Evolutionary conservation across 2,888 invertebrate species (phyloP), one percentile per base, ranked within the genome.

Genomic region (Caenorhabditis panamensis): DNA sequence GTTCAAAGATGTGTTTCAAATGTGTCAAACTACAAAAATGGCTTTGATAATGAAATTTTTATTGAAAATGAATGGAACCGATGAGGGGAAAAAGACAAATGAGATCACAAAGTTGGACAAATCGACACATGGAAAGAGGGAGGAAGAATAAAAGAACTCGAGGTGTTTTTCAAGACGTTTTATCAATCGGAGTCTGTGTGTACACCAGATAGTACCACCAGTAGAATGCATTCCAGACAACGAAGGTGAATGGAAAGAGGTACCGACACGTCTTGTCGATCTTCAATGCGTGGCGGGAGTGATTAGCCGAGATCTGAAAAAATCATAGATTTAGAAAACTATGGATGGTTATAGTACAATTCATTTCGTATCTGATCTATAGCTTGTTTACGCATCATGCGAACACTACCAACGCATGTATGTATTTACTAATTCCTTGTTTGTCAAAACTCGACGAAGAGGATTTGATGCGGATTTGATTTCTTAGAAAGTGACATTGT

Each of bases 261-360:
- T 86, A 80, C 16, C 88, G 85, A 36, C 86, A 88, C 11, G 82
- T 47, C 53, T 88, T 87, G 61, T 89, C 89, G 64, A 89, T 88
- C 20, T 83, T 80, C 11, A 88, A 69, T 0, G 88, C 88, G 6
- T 83, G 69, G 16, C 88, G 80, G 0, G 88, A 88, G 66, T 82
- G 82, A 58, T 79, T 76, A 0, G 81, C 69, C 1, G 87, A 83
- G 28, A 80, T 79, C 85, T 84, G 64, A 63, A 68, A 22, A 73
- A 31, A 28, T 36, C 36, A 36, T 36, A 8, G 36, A 8, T 36
- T 36, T 36, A 8, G 5, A 36, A 5, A 36, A 5, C 11, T 36
- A n/a, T n/a, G n/a, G n/a, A n/a, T n/a, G n/a, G n/a, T n/a, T n/a
- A n/a, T n/a, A n/a, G 36, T 36, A 8, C 36, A 36, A 36, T 36